Evolutionary conservation across 92 coral and sea anemone genomes (phyloP), one percentile per base, ranked within the genome.

Genomic region (Isaurus tuberculatus): DNA sequence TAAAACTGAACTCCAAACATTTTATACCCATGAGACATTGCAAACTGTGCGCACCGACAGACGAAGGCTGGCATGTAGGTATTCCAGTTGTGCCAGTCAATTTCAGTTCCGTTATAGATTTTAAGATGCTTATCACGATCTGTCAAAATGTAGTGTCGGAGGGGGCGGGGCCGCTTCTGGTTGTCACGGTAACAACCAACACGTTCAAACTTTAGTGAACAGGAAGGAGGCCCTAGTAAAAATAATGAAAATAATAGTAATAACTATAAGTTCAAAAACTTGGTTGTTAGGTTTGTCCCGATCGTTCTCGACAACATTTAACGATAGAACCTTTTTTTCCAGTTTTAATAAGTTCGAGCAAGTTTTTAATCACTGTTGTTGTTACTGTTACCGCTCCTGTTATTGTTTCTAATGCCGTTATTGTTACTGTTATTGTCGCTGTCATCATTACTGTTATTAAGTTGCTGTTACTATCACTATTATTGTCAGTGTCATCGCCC

Each of bases 41-140:
- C 87, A 33, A 75, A 75, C 26, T 86, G 64, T 22, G 95, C 95
- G 64, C 95, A 92, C 4, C 95, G 90, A 30, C 95, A 92, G 9
- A 92, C 91, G 51, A 89, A 89, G 34, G 72, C 88, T 2, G 95
- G 95, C 90, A 92, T 90, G 81, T 92, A 92, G 14, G 88, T 65
- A 15, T 89, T 80, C 95, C 95, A 92, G 71, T 92, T 92, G 8
- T 42, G 25, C 95, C 95, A 92, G 43, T 86, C 95, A 42, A 92
- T 84, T 16, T 84, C 89, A 2, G 84, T 89, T 17, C 95, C 95
- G 68, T 90, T 92, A 66, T 92, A 92, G 63, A 80, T 55, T 10
- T 48, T 36, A 19, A 71, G 88, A 4, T 79, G 64, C 28, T 32
- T 70, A 71, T 92, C 95, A 34, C 95, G 92, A 74, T 92, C 95